These are phyloP conservation scores for Erynnis tages DNA, from an alignment of 2,888 invertebrate species.

Conservation along the genomic window DNA sequence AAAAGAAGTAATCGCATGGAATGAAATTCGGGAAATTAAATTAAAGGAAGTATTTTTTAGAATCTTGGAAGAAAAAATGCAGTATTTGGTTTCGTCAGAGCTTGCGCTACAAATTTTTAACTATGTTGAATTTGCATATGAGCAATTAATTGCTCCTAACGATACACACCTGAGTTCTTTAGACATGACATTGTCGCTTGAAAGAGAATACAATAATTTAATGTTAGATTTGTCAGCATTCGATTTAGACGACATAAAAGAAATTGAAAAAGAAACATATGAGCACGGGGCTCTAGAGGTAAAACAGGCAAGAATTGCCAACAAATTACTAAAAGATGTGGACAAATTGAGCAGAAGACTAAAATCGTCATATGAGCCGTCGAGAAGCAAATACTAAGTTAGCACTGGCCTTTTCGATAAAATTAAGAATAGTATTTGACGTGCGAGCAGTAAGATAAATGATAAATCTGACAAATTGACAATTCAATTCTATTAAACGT, in stretches of 20 bases:
- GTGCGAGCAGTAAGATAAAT: too few relatives aligned
- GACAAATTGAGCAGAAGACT: constrained; percentile 65
- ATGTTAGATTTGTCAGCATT: constrained; percentile 65
- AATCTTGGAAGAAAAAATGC: constrained; percentile 69
- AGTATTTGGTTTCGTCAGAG: constrained; percentile 80
- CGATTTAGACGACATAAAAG: constrained; percentile 59
- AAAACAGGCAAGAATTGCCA: constrained; percentile 60
- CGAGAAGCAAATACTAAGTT: constrained; percentile 30
- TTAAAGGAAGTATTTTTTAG: constrained; percentile 61
- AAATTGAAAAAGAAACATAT: constrained; percentile 65
- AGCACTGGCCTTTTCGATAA: too few relatives aligned
- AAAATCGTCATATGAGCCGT: constrained; percentile 63
- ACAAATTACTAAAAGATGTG: constrained; percentile 63
- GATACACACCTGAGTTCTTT: constrained; percentile 81
- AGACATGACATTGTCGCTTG: constrained; percentile 83
- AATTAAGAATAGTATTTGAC: too few relatives aligned
- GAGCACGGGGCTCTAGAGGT: constrained; percentile 54
- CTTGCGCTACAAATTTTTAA: constrained; percentile 82
- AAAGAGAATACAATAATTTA: constrained; percentile 71
- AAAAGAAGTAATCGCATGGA: constrained; percentile 53
- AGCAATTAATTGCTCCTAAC: constrained; percentile 82
- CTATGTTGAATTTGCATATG: constrained; percentile 85
- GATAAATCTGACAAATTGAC: too few relatives aligned
- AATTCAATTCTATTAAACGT: not conserved
- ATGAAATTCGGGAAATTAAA: constrained; percentile 58